Conservation (phyloP, 2,797 vertebrate genomes). For the Galago senegalensis region DNA sequence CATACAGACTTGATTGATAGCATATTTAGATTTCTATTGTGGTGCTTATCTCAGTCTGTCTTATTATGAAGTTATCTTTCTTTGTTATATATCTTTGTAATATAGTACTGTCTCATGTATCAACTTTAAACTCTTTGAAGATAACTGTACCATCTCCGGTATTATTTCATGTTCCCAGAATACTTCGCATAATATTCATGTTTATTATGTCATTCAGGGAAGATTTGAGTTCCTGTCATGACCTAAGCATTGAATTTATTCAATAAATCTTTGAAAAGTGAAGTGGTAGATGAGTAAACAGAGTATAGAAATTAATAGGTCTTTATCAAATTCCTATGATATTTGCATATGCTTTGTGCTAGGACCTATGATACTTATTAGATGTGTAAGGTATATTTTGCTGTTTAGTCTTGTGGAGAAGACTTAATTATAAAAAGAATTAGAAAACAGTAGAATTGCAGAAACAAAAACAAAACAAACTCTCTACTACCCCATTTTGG, state of each 20-base stretch:
- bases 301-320: not conserved
- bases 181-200: not conserved
- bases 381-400: not conserved
- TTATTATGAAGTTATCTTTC: not conserved
- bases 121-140: conserved; percentile 6
- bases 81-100: not conserved
- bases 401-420: not conserved
- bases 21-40: not conserved
- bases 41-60: not conserved
- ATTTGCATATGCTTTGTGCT: not conserved
- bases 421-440: not conserved
- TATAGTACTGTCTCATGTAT: not conserved
- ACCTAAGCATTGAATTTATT: not conserved
- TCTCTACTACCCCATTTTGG: not conserved
- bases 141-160: not conserved
- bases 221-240: not conserved
- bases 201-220: conserved; percentile 2
- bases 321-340: conserved; percentile 7
- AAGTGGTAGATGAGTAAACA: not conserved
- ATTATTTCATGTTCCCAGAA: not conserved
- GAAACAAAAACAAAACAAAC: not conserved
- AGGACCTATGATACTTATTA: not conserved
- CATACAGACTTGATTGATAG: not conserved
- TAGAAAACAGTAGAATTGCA: not conserved
- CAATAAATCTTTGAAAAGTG: not conserved